These are phyloP conservation scores for Periophthalmus modestus DNA, from an alignment of 2,113 vertebrate species.

Conservation along the genomic window DNA sequence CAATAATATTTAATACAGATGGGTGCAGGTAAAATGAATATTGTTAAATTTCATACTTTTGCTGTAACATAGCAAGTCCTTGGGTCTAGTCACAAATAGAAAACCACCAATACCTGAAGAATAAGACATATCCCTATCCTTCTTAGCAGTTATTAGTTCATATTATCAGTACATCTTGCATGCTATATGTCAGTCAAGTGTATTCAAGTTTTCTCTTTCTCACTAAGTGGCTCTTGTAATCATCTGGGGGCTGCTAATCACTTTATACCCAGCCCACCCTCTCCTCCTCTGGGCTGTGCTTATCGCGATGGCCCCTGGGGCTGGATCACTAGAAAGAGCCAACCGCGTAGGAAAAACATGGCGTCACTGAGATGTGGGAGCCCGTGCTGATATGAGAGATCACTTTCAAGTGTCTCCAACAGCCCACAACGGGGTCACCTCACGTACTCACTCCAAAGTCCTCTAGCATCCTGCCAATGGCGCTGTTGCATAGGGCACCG, in stretches of 20 bases:
- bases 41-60: too few relatives aligned
- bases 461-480: conserved; percentile 17
- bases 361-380: conserved; percentile 29
- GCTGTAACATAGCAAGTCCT: too few relatives aligned
- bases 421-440: conserved; percentile 31
- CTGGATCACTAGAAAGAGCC: conserved; percentile 43
- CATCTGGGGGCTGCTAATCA: conserved; percentile 47
- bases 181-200: neutral
- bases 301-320: conserved; percentile 38
- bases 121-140: too few relatives aligned
- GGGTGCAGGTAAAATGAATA: too few relatives aligned
- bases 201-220: neutral
- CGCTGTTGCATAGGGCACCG: conserved; percentile 10
- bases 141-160: too few relatives aligned
- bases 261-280: conserved; percentile 38
- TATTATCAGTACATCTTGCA: neutral
- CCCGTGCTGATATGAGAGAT: conserved; percentile 23
- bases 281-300: conserved; percentile 35
- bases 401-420: conserved; percentile 44
- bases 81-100: too few relatives aligned
- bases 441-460: conserved; percentile 24
- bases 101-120: too few relatives aligned
- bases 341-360: conserved; percentile 28
- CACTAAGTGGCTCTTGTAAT: conserved; percentile 51
- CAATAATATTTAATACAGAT: too few relatives aligned